Evolutionary conservation across 1,140 invertebrate species (phyloP), one percentile per base, ranked within the genome.

Genomic region (Ips typographus): DNA sequence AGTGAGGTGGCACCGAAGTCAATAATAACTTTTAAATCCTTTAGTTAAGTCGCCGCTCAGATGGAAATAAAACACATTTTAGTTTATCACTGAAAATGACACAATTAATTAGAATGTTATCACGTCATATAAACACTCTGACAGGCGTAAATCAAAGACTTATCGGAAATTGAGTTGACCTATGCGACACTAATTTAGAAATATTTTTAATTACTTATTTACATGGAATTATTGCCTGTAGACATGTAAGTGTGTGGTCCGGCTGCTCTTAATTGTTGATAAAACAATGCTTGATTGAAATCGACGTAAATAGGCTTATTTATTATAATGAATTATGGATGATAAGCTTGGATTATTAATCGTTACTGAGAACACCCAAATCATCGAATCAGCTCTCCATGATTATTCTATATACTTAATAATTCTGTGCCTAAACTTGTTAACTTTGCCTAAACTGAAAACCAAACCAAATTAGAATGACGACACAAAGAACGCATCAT

Each of bases 161-260:
- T 68, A 71, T 71, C 70, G 62, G 51, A 64, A 71, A 71, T 71
- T 67, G 60, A 67, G 41, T 71, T 68, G 70, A 71, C 70, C 70
- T 61, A 41, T 58, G 57, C 60, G 70, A 58, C 65, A 71, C 70
- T 62, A 68, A 71, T 71, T 71, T 61, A 71, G 70, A 71, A 71
- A 68, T 71, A 71, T 71, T 71, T 71, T 68, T 64, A 71, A 71
- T 71, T 71, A 62, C 69, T 71, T 71, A 71, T 71, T 71, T 71
- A 71, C 70, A 71, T 68, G n/a, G 49, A 67, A 68, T 71, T 60
- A 71, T 68, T 67, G 70, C 63, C 53, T 71, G 70, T 68, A 67
- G 65, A 71, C 70, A 71, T 71, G 57, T 71, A 49, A 65, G 60
- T 71, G 70, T 68, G 70, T 71, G 70, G 70, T 71, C 70, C 43